Base-by-base conservation (phyloP, 2,797 vertebrate species). In the Lateolabrax maculatus region DNA sequence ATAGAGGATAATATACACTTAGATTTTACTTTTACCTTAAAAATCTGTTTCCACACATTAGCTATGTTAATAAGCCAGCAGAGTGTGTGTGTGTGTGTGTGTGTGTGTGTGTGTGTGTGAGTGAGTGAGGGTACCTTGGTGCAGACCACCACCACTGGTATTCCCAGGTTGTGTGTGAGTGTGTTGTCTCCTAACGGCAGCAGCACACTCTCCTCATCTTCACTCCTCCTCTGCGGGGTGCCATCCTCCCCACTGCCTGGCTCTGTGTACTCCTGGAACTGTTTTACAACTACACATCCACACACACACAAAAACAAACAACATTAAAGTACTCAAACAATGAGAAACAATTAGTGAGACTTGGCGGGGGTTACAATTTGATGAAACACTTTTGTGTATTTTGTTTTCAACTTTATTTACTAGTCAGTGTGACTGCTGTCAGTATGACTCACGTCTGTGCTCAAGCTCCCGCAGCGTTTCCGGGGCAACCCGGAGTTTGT, bases 191-290 rank as follows among this genome's bases (percentile, higher is more conserved):
- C 97, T 89, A 99, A 94, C 0, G 98, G 98, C 87, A 99, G 94
- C 83, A 98, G 95, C 67, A 99, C 94, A 44, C 96, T 96, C 90
- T 99, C 97, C 85, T 99, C 97, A 67, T 95, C 97, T 36, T 97
- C 96, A 70, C 91, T 97, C 94, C 98, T 97, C 93, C 98, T 96
- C 91, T 98, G 98, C 19, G 97, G 97, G 80, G 97, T 96, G 74
- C 94, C 96, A 48, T 98, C 97, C 78, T 98, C 96, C 66, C 96
- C 97, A 82, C 97, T 97, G 74, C 97, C 97, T 15, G 98, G 98
- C 84, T 99, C 98, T 87, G 96, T 87, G 75, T 99, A 99, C 88
- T 99, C 98, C 93, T 99, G 98, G 92, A 99, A 99, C 92, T 98
- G 97, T 95, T 97, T 98, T 89, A 98, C 95, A 94, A 99, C 98